phyloP scores from a whole-genome alignment of 2,797 vertebrate species.

The Mycteria americana region DNA sequence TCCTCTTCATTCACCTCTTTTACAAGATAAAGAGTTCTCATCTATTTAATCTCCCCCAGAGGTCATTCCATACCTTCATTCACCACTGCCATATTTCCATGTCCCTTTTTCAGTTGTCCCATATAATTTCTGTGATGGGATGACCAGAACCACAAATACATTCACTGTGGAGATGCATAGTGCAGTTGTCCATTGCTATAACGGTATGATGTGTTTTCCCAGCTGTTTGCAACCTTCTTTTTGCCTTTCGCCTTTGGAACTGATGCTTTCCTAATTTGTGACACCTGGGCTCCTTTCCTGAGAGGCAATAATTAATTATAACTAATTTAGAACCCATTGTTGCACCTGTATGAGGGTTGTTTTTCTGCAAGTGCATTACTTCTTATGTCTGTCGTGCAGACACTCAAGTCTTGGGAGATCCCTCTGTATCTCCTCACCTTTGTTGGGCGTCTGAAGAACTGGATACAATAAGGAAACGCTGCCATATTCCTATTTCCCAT shows the following conservation, averaged over 20 bases:
- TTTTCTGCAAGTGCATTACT: background rate
- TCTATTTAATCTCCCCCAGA: background rate
- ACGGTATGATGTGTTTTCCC: fast-evolving
- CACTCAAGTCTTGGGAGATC: background rate
- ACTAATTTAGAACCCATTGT: background rate
- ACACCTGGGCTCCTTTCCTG: background rate
- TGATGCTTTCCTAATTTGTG: background rate
- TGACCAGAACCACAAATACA: background rate
- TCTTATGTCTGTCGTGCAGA: background rate
- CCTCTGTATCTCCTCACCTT: background rate
- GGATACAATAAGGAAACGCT: background rate
- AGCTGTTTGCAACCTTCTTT: background rate
- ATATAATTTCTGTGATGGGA: background rate
- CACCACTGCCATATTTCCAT: background rate
- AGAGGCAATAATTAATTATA: background rate
- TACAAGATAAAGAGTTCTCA: background rate
- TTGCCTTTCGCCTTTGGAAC: background rate
- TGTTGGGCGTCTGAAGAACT: background rate
- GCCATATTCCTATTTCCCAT: background rate
- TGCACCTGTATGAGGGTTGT: background rate
- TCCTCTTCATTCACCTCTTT: background rate
- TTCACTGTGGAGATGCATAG: background rate
- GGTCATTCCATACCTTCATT: background rate
- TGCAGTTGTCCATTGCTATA: background rate
- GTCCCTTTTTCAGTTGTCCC: background rate